These are phyloP conservation scores for Catharus fuscescens DNA, from an alignment of 2,113 vertebrate species.

Conservation along the genomic window DNA sequence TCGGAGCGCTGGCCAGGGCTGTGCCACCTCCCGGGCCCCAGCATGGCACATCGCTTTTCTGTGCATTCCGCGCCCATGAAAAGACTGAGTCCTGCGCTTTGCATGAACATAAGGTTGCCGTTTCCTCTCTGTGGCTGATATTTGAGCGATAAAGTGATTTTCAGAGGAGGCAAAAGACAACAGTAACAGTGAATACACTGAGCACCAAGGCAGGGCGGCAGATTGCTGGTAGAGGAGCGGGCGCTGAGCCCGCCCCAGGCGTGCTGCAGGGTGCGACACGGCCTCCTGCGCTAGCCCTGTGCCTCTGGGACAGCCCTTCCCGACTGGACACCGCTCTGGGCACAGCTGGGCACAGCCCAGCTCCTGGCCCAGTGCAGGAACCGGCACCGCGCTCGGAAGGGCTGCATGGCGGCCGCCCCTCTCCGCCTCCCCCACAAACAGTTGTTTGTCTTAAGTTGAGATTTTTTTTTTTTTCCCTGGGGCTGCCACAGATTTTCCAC, in stretches of 20 bases:
- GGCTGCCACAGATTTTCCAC: slow-evolving; percentile 25
- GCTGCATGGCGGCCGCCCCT: background rate
- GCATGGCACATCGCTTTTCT: fast-evolving
- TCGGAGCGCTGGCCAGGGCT: background rate
- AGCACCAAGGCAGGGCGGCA: background rate
- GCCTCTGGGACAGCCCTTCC: background rate
- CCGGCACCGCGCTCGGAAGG: fast-evolving
- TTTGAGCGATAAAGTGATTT: background rate
- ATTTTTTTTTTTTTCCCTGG: background rate
- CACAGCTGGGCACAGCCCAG: background rate
- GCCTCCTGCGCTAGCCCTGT: fast-evolving
- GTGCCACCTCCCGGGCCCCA: background rate
- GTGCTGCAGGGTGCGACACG: fast-evolving
- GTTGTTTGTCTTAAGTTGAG: slow-evolving; percentile 21
- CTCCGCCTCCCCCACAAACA: background rate
- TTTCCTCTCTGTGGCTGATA: background rate
- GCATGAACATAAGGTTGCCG: background rate
- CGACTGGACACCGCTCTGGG: fast-evolving
- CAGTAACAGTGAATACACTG: background rate
- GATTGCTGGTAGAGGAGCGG: background rate
- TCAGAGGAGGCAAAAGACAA: background rate
- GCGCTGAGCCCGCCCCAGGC: fast-evolving
- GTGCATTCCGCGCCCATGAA: background rate
- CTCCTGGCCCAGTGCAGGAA: background rate
- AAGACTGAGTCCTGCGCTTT: background rate